Percentiles rank a stretch among this genome's conserved stretches.
phyloP scores from a whole-genome alignment of 30 jellyfish, hydroid and myxozoan species.

The Catostylus mosaicus region DNA sequence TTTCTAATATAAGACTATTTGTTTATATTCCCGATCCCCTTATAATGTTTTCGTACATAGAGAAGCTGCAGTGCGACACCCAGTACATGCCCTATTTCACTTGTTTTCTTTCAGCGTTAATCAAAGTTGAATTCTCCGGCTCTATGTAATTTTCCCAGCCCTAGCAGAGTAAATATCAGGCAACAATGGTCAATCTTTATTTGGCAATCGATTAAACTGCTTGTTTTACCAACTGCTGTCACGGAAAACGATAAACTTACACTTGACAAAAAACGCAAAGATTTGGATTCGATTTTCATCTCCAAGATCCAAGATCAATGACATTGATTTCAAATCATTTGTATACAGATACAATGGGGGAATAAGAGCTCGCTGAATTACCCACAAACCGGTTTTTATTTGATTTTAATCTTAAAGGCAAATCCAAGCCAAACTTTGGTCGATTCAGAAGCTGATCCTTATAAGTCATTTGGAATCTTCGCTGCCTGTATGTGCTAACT shows the following conservation, averaged over 20 bases:
- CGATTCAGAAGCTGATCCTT: not conserved
- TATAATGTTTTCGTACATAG: too few relatives aligned
- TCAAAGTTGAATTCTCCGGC: too few relatives aligned
- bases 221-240: not conserved
- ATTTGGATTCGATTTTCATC: too few relatives aligned
- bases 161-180: too few relatives aligned
- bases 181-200: too few relatives aligned
- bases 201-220: not conserved
- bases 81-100: too few relatives aligned
- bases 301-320: not conserved
- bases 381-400: not conserved
- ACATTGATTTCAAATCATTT: not conserved
- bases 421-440: not conserved
- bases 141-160: too few relatives aligned
- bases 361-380: not conserved
- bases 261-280: not conserved
- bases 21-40: too few relatives aligned
- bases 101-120: too few relatives aligned
- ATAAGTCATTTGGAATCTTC: not conserved
- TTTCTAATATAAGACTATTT: too few relatives aligned
- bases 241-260: not conserved
- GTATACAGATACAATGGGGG: not conserved
- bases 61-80: too few relatives aligned
- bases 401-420: not conserved
- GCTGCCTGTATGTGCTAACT: not conserved